phyloP scores from a whole-genome alignment of 2,113 vertebrate species.

The Zootoca vivipara region DNA sequence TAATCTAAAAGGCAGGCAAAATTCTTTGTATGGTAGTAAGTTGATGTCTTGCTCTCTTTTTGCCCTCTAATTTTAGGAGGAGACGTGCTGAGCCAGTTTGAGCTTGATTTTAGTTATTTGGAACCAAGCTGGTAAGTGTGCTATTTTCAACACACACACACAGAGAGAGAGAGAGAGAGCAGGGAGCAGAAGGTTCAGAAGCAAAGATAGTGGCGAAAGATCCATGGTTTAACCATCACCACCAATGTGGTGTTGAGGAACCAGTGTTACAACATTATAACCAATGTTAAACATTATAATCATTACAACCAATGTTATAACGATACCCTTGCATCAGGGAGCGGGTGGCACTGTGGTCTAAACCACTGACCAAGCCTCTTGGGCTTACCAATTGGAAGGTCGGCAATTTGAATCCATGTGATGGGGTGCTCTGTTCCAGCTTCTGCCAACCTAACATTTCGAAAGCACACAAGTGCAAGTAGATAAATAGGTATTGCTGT shows the following conservation, averaged over 20 bases:
- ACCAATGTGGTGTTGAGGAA: neutral
- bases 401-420: too few species aligned
- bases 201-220: neutral
- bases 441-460: too few species aligned
- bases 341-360: too few species aligned
- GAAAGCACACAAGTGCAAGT: too few species aligned
- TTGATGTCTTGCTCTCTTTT: neutral
- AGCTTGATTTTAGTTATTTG: constrained; percentile 79
- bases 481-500: too few species aligned
- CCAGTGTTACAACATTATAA: neutral
- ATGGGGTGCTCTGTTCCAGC: too few species aligned
- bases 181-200: neutral
- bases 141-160: neutral
- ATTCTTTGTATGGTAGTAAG: neutral
- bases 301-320: too few species aligned
- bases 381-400: too few species aligned
- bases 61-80: constrained; percentile 70
- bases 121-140: constrained; percentile 72
- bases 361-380: too few species aligned
- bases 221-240: neutral
- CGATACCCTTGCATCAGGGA: too few species aligned
- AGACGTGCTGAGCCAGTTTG: constrained; percentile 81
- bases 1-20: neutral
- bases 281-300: too few species aligned
- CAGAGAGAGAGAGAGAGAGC: neutral